These are phyloP conservation scores for Melinaea marsaeus DNA, from an alignment of 2,888 invertebrate genomes.

Conservation along the genomic window DNA sequence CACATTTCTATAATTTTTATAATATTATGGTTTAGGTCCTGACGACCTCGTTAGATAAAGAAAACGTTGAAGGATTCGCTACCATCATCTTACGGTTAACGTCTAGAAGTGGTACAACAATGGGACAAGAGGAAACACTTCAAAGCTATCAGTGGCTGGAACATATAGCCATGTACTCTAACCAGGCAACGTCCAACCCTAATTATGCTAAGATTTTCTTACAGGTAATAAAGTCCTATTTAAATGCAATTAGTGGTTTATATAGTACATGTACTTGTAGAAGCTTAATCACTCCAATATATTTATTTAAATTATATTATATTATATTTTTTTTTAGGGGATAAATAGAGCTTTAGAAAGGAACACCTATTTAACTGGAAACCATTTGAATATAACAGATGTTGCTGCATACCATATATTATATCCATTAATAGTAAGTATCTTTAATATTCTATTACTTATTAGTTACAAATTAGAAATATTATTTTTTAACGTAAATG, in stretches of 20 bases:
- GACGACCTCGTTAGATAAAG: constrained; percentile 62
- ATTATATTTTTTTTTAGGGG: constrained; percentile 49
- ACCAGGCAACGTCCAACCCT: constrained; percentile 65
- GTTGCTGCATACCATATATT: constrained; percentile 83
- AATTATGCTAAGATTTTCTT: constrained; percentile 68
- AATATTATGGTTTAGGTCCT: constrained; percentile 60
- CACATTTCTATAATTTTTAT: not conserved
- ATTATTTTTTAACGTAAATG: no score
- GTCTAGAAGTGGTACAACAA: constrained; percentile 54
- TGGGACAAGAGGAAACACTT: constrained; percentile 62
- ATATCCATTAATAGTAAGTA: constrained; percentile 80
- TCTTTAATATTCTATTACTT: constrained; percentile 46
- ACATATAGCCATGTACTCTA: constrained; percentile 76
- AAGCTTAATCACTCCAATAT: not conserved
- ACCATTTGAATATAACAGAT: constrained; percentile 80
- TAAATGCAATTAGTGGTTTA: no score
- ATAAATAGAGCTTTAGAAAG: constrained; percentile 61
- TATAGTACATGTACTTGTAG: no score
- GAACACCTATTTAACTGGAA: constrained; percentile 62
- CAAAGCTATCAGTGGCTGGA: constrained; percentile 83
- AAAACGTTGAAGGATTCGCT: constrained; percentile 71
- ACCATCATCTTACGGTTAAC: constrained; percentile 71
- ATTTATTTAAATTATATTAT: not conserved
- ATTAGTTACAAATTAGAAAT: not conserved
- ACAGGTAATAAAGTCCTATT: constrained; percentile 53